Conservation (phyloP, 2,113 vertebrate genomes). For the Otolemur garnettii region DNA sequence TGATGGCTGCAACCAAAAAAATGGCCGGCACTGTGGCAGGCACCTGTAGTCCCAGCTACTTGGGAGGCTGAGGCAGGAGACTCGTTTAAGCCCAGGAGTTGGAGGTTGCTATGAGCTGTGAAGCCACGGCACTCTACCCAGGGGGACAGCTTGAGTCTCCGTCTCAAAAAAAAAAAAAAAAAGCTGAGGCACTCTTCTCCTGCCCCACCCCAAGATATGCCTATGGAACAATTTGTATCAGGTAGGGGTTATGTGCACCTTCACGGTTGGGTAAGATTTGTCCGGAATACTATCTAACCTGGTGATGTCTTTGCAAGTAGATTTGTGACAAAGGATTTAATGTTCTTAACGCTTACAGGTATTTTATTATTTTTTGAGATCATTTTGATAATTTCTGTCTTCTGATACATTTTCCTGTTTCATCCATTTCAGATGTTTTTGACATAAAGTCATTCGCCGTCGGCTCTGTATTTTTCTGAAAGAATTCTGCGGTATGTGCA, state of each 20-base stretch:
- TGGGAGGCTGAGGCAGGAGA: no score
- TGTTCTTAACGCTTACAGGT: not conserved
- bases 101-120: no score
- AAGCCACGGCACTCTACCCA: no score
- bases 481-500: not conserved
- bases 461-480: not conserved
- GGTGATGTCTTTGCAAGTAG: not conserved
- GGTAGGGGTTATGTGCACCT: not conserved
- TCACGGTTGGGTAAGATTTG: not conserved
- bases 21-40: no score
- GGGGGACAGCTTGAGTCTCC: no score
- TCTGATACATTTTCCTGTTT: not conserved
- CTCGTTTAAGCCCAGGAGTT: no score
- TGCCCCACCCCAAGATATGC: not conserved
- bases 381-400: not conserved
- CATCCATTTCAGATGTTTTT: not conserved
- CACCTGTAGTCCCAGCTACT: no score
- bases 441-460: no score
- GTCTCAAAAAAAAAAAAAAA: no score
- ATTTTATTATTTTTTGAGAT: not conserved
- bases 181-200: not conserved
- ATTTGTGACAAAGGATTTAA: not conserved
- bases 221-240: not conserved
- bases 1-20: no score
- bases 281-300: not conserved